A percentile compares a stretch with the other conserved stretches of the same genome.
Evolutionary conservation across 2,888 invertebrate species (phyloP).

Genomic region (Chloroclystis v-ata): DNA sequence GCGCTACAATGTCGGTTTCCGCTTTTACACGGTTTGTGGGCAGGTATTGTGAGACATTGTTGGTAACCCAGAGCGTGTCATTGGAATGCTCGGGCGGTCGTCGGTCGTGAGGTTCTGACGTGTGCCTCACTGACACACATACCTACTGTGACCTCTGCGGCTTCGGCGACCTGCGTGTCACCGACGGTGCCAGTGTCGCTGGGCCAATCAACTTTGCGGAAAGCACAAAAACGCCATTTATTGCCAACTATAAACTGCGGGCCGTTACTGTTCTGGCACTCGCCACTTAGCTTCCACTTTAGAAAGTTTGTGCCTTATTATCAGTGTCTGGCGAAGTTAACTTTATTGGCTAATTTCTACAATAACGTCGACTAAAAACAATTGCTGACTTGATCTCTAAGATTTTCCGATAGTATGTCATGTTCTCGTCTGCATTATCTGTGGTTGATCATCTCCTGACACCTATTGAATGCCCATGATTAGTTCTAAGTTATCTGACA

Average conservation of each 20-base stretch:
- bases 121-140: slow-evolving; percentile 66
- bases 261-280: slow-evolving; percentile 2
- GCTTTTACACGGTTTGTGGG: slow-evolving; percentile 75
- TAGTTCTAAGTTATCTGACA: slow-evolving; percentile 33
- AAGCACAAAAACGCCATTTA: slow-evolving; percentile 1
- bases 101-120: slow-evolving; percentile 25
- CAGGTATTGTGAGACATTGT: slow-evolving; percentile 53
- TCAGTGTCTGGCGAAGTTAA: background rate
- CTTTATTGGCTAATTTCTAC: no score
- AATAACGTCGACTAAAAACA: no score
- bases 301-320: background rate
- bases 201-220: slow-evolving; percentile 12
- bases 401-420: slow-evolving; percentile 6
- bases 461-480: slow-evolving; percentile 34
- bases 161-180: slow-evolving; percentile 19
- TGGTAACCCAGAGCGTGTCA: slow-evolving; percentile 60
- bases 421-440: slow-evolving; percentile 23
- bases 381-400: background rate
- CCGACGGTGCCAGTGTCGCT: slow-evolving; percentile 15
- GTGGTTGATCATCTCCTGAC: slow-evolving; percentile 27
- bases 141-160: slow-evolving; percentile 35
- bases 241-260: background rate
- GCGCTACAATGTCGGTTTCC: slow-evolving; percentile 69
- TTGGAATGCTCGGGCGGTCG: slow-evolving; percentile 48
- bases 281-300: background rate